A percentile compares a stretch with the other conserved stretches of the same genome.
Conservation (phyloP, 2,888 invertebrate genomes). For the Tipula confusa region DNA sequence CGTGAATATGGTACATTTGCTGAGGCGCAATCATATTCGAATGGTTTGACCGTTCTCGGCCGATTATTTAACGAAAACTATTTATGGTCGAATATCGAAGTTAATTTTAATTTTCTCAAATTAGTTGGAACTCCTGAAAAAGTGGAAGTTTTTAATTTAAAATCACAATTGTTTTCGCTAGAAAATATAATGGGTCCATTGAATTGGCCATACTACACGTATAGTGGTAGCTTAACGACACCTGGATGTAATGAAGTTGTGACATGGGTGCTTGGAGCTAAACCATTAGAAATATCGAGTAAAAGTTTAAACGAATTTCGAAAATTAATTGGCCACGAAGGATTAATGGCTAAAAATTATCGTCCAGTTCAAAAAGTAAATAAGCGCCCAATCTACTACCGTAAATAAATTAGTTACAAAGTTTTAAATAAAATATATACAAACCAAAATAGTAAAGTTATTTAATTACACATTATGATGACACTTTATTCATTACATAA, state of each 20-base stretch:
- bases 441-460: no score
- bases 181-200: not conserved
- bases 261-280: conserved; percentile 25
- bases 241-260: conserved; percentile 13
- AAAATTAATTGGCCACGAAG: not conserved
- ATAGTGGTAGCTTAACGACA: not conserved
- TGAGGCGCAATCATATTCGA: not conserved
- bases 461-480: not conserved
- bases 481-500: not conserved
- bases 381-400: not conserved
- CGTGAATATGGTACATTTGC: not conserved
- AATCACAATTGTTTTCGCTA: not conserved
- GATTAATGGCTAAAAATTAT: not conserved
- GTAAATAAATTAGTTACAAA: not conserved
- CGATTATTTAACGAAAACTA: not conserved
- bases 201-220: not conserved
- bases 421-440: not conserved
- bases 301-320: not conserved
- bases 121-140: not conserved
- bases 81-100: not conserved
- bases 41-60: not conserved
- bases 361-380: not conserved
- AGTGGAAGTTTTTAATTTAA: not conserved
- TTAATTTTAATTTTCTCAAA: not conserved
- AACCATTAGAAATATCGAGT: not conserved